Conservation (phyloP, 1,140 invertebrate genomes). For the Saccostrea echinata region DNA sequence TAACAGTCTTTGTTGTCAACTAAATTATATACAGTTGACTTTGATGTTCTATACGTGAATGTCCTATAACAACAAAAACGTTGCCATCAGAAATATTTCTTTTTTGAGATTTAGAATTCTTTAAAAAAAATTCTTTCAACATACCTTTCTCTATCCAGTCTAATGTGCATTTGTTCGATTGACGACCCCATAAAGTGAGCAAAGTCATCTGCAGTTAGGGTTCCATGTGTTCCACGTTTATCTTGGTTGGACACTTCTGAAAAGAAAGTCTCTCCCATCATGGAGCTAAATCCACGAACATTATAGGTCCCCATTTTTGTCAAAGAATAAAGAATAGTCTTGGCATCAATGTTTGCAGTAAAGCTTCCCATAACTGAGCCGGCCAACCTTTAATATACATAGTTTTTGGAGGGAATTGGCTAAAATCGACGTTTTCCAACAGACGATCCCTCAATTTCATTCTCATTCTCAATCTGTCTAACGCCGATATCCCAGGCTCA, state of each 20-base stretch:
- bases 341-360: no score
- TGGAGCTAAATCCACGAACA: conserved; percentile 52
- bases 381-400: conserved; percentile 41
- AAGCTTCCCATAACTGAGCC: conserved; percentile 56
- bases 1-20: conserved; percentile 9
- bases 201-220: no score
- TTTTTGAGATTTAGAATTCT: no score
- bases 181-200: no score
- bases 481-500: no score
- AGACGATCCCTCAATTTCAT: conserved; percentile 18
- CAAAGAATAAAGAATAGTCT: no score
- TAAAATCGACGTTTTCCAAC: conserved; percentile 29
- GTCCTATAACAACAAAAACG: conserved; percentile 18
- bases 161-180: no score
- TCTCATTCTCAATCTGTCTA: background rate
- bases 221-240: no score
- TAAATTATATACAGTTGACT: no score
- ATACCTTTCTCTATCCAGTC: no score
- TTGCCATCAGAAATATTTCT: conserved; percentile 1
- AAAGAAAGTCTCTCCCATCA: conserved; percentile 59
- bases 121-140: background rate
- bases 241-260: conserved; percentile 47
- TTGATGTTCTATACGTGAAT: no score
- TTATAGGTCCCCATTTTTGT: no score
- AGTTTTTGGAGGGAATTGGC: conserved; percentile 52